A percentile compares a stretch with the other conserved stretches of the same genome.
Conservation (phyloP, 2,113 vertebrate species). For the Hydrochoerus hydrochaeris region DNA sequence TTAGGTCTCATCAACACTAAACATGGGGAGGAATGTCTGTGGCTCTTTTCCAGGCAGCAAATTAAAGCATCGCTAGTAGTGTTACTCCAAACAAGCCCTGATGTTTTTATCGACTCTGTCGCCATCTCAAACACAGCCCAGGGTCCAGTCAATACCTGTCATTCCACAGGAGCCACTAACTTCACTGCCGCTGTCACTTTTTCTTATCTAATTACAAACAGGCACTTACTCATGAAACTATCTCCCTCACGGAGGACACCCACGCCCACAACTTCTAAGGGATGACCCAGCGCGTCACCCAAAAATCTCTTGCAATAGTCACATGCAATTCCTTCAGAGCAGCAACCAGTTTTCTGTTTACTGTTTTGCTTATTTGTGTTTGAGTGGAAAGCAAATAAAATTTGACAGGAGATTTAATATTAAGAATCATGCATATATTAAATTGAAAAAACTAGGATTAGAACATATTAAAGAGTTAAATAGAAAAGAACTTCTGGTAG, state of each 20-base stretch:
- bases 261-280: constrained; percentile 63
- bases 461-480: background rate
- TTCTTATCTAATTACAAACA: constrained; percentile 88
- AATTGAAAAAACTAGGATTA: background rate
- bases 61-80: constrained; percentile 83
- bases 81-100: constrained; percentile 85
- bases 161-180: constrained; percentile 85
- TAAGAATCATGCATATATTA: background rate
- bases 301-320: background rate
- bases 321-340: background rate
- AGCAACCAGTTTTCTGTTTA: background rate
- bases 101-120: constrained; percentile 88
- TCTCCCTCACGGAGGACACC: constrained; percentile 68
- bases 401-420: background rate
- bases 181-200: constrained; percentile 83
- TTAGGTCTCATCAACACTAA: constrained; percentile 84
- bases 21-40: constrained; percentile 79
- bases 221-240: constrained; percentile 74
- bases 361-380: background rate
- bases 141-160: constrained; percentile 86
- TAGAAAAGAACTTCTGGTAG: background rate
- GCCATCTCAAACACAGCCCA: constrained; percentile 84
- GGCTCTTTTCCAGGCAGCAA: constrained; percentile 87
- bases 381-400: background rate
- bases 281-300: background rate